A percentile compares a stretch with the other conserved stretches of the same genome.
phyloP scores from a whole-genome alignment of 2,888 invertebrate species.

The Chymomyza fuscimana region DNA sequence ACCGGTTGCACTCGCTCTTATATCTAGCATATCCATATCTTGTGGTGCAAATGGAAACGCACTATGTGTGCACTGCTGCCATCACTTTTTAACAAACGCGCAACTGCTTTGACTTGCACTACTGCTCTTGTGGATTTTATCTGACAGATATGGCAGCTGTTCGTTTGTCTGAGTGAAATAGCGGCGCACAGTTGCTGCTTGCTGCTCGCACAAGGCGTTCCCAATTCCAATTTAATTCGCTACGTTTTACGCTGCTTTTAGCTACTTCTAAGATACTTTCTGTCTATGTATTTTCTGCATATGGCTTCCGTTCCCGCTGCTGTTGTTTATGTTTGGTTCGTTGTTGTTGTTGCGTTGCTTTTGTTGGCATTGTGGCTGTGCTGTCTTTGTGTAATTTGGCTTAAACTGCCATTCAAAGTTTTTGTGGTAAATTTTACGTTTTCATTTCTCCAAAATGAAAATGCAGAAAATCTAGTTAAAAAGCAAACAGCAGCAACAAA shows the following conservation, averaged over 20 bases:
- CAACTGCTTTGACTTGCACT: slow-evolving; percentile 18
- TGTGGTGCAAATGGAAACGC: background rate
- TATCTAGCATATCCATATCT: slow-evolving; percentile 10
- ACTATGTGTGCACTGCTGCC: slow-evolving; percentile 30
- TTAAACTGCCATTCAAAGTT: slow-evolving; percentile 74
- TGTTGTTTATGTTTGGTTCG: slow-evolving; percentile 7
- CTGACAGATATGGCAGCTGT: slow-evolving; percentile 56
- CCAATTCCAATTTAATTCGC: slow-evolving; percentile 62
- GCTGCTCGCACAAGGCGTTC: slow-evolving; percentile 48
- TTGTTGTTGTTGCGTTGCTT: slow-evolving; percentile 37
- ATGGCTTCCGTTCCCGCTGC: slow-evolving; percentile 68
- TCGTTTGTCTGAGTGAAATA: slow-evolving; percentile 35
- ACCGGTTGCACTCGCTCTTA: slow-evolving; percentile 48
- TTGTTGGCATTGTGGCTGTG: slow-evolving; percentile 48
- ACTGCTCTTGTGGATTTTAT: slow-evolving; percentile 68
- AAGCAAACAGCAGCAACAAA: background rate
- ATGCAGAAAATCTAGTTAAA: slow-evolving; percentile 16
- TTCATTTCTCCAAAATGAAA: slow-evolving; percentile 47
- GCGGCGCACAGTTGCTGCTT: slow-evolving; percentile 4
- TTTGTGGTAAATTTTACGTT: slow-evolving; percentile 56
- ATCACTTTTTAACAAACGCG: slow-evolving; percentile 37
- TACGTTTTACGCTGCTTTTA: slow-evolving; percentile 40
- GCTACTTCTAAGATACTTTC: slow-evolving; percentile 17
- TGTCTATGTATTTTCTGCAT: slow-evolving; percentile 58
- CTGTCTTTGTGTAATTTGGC: slow-evolving; percentile 70